Evolutionary conservation across 2,888 invertebrate species (phyloP).

Genomic region (Cataglyphis altisquamis): DNA sequence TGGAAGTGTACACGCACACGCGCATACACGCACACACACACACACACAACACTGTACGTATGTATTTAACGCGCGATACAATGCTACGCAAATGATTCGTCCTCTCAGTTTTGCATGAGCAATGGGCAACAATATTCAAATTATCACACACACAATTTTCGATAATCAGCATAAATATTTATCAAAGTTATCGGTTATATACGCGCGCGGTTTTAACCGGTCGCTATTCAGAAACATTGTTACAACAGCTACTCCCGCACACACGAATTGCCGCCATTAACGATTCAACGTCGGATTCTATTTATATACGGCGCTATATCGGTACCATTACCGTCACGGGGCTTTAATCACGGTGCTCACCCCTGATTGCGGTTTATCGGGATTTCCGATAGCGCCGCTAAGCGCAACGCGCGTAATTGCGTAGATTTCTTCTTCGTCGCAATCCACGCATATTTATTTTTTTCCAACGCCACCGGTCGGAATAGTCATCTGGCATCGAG

Average conservation of each 20-base stretch:
- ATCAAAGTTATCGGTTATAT: slow-evolving; percentile 43
- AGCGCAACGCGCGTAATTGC: slow-evolving; percentile 54
- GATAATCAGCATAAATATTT: slow-evolving; percentile 44
- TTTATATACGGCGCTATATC: slow-evolving; percentile 56
- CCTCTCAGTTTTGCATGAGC: slow-evolving; percentile 16
- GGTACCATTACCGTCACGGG: slow-evolving; percentile 52
- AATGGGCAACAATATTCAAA: slow-evolving; percentile 1
- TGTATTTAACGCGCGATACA: background rate
- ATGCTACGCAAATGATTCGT: background rate
- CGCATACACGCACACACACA: too few species aligned
- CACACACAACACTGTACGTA: too few species aligned
- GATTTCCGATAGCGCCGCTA: slow-evolving; percentile 52
- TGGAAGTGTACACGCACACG: background rate
- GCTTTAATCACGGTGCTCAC: slow-evolving; percentile 54
- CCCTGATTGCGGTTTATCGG: slow-evolving; percentile 56
- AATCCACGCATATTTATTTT: slow-evolving; percentile 50
- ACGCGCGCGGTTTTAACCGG: slow-evolving; percentile 24
- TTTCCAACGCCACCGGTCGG: slow-evolving; percentile 3
- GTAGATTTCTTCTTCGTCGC: slow-evolving; percentile 54
- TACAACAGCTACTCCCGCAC: slow-evolving; percentile 40
- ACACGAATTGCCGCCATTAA: slow-evolving; percentile 55
- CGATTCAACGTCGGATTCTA: slow-evolving; percentile 58
- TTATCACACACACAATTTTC: slow-evolving; percentile 32
- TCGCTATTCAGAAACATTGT: slow-evolving; percentile 51
- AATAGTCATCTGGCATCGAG: slow-evolving; percentile 23